Base-by-base conservation (phyloP, 2,797 vertebrate species). In the Phyllotis vaccarum region DNA sequence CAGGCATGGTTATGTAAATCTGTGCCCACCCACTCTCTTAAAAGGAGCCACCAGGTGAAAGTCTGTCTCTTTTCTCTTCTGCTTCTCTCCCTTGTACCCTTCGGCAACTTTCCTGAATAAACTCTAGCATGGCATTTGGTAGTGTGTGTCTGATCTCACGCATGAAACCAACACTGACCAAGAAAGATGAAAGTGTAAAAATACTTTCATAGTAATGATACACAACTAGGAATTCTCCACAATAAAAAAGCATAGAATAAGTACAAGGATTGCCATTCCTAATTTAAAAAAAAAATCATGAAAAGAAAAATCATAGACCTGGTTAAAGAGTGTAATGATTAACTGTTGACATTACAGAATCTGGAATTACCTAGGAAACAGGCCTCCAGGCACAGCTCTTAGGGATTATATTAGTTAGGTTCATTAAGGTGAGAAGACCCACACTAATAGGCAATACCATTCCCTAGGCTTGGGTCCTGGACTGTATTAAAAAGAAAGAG, bases 221-320 rank as follows among this genome's bases (percentile, higher is more conserved):
- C 64, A 58, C 70, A 82, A 58, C 56, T 22, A 46, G 10, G 29
- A 49, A 62, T 21, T 89, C 64, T 62, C 86, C 34, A 79, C 5
- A 70, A 82, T 40, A 76, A 31, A 62, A 62, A 89, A 79, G 22
- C 12, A 29, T 5, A 64, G 6, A 78, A 64, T 17, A 52, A 37
- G 10, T 34, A 89, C 81, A 83, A 70, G 43, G 14, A 27, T 0
- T n/a, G 6, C 17, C 79, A 43, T 93, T 86, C 70, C 31, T 78
- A 78, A 83, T 56, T n/a, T n/a, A n/a, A 49, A 76, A 91, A 94
- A 80, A 94, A 54, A 12, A 93, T 70, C 27, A 72, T 29, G 27
- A 40, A 91, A 86, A 81, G 62, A 80, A 95, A 85, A 80, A 62
- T 68, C 31, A 82, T 0, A 90, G 76, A 14, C 37, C 4, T 83